Conservation (phyloP, 1,140 invertebrate genomes). For the Mycetomoellerius zeteki region DNA sequence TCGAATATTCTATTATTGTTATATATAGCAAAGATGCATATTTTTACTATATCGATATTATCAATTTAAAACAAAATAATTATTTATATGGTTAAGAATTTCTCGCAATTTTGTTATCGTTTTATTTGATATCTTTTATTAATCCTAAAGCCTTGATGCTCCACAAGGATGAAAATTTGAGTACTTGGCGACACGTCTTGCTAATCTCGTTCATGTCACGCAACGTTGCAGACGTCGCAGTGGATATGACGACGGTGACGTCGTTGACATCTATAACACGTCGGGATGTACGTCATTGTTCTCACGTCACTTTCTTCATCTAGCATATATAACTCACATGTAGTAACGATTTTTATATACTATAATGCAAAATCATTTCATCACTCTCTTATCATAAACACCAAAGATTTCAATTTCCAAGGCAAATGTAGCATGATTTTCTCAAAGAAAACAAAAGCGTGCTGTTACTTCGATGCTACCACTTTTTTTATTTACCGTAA, state of each 20-base stretch:
- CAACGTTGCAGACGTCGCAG: constrained; percentile 50
- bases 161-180: constrained; percentile 68
- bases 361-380: background rate
- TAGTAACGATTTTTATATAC: constrained; percentile 27
- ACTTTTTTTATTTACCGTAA: background rate
- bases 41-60: background rate
- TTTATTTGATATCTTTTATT: constrained; percentile 18
- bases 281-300: constrained; percentile 69
- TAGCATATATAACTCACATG: constrained; percentile 78
- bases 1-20: background rate
- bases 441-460: background rate
- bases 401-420: background rate
- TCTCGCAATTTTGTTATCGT: background rate
- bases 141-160: background rate
- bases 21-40: background rate
- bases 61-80: background rate
- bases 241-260: constrained; percentile 50
- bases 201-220: constrained; percentile 55
- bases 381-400: background rate
- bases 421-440: background rate
- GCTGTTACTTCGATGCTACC: background rate
- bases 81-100: background rate
- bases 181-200: constrained; percentile 63
- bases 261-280: constrained; percentile 68
- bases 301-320: constrained; percentile 71